Evolutionary conservation across 2,888 invertebrate species (phyloP).

Genomic region (Oscheius sp.): DNA sequence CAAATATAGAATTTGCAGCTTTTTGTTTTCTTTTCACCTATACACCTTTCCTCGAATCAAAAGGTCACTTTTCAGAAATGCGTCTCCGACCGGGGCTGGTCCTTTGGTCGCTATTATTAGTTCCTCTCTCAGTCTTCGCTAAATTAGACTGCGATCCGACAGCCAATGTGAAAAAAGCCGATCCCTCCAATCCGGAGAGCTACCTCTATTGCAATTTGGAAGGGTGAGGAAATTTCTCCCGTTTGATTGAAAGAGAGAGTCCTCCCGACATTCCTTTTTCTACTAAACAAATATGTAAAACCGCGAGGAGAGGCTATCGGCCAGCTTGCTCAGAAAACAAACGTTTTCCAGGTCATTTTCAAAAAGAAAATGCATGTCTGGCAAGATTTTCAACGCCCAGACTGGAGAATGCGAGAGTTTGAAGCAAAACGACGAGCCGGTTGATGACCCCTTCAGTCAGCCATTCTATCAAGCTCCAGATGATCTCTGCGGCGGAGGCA

Average conservation of each 20-base stretch:
- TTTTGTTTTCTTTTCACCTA: neutral
- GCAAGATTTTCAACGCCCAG: constrained; percentile 61
- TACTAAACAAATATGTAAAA: neutral
- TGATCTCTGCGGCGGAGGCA: constrained; percentile 67
- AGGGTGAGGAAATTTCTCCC: constrained; percentile 48
- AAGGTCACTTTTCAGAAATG: constrained; percentile 1
- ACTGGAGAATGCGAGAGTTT: constrained; percentile 56
- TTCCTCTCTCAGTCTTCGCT: neutral
- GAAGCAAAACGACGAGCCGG: constrained; percentile 42
- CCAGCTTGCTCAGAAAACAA: neutral
- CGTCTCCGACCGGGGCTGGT: constrained; percentile 5
- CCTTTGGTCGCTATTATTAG: neutral
- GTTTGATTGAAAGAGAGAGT: neutral
- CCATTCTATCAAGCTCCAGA: constrained; percentile 70
- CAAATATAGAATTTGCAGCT: neutral
- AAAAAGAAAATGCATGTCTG: constrained; percentile 62
- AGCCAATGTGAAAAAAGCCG: constrained; percentile 56
- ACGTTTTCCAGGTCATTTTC: constrained; percentile 52
- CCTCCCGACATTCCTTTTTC: neutral
- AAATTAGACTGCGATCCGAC: constrained; percentile 53
- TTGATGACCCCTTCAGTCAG: constrained; percentile 58
- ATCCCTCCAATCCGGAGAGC: constrained; percentile 58
- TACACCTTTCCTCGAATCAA: neutral
- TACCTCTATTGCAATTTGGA: constrained; percentile 68
- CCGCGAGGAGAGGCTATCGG: neutral